Conservation (phyloP, 1,140 invertebrate genomes). For the Hesperophylax magnus region DNA sequence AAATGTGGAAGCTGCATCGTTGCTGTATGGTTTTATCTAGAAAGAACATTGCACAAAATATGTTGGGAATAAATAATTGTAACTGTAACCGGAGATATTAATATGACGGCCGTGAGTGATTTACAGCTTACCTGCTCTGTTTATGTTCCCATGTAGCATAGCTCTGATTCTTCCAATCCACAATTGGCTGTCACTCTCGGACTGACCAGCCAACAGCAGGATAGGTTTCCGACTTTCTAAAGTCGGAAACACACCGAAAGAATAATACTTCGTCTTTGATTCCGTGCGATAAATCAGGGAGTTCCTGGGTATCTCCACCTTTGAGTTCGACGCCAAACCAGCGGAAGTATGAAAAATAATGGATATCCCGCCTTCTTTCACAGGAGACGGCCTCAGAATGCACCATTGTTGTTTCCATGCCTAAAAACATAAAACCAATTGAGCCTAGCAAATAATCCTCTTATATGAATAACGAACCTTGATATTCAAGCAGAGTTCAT, state of each 20-base stretch:
- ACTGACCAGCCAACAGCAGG: slow-evolving; percentile 46
- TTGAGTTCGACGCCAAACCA: slow-evolving; percentile 44
- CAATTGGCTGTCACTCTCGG: slow-evolving; percentile 50
- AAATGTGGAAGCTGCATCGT: slow-evolving; percentile 42
- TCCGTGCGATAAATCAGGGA: slow-evolving; percentile 45
- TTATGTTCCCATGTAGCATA: slow-evolving; percentile 47
- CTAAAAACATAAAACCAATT: slow-evolving; percentile 39
- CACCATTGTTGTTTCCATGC: slow-evolving; percentile 56
- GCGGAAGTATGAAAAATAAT: slow-evolving; percentile 52
- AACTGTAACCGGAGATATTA: too few relatives aligned
- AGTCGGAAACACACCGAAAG: slow-evolving; percentile 50
- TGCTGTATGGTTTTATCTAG: slow-evolving; percentile 35
- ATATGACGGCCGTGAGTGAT: too few relatives aligned
- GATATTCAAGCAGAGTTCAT: background rate
- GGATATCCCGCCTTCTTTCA: slow-evolving; percentile 43
- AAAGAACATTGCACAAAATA: background rate
- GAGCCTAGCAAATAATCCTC: background rate
- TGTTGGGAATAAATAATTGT: too few relatives aligned
- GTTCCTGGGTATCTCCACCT: slow-evolving; percentile 49
- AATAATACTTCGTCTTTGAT: slow-evolving; percentile 49
- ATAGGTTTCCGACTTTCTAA: slow-evolving; percentile 41
- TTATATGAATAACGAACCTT: slow-evolving; percentile 19
- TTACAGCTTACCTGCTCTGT: too few relatives aligned
- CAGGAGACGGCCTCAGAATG: slow-evolving; percentile 46
- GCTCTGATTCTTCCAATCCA: slow-evolving; percentile 53